Conservation (phyloP, 2,113 vertebrate species). For the Rattus rattus region DNA sequence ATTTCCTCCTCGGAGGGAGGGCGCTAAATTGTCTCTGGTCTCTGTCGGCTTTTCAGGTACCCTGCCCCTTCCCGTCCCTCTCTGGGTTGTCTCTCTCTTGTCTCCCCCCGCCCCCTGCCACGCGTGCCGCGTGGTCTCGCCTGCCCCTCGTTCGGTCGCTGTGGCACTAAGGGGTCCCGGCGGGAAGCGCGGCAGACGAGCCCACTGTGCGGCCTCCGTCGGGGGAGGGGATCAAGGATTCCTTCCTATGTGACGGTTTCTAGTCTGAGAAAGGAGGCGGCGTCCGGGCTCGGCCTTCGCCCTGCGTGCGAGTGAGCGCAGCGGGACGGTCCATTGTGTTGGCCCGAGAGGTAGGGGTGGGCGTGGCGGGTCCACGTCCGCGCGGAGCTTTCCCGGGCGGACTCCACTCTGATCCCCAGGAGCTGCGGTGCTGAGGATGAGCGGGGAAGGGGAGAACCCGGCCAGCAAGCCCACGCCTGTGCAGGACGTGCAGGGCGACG, state of each 20-base stretch:
- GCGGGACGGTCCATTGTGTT: conserved; percentile 60
- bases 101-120: neutral
- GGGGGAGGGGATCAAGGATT: neutral
- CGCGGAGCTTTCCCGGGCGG: neutral
- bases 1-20: neutral
- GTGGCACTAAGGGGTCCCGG: neutral
- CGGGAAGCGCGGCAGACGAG: conserved; percentile 18
- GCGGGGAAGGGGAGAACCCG: conserved; percentile 88
- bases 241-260: conserved; percentile 15
- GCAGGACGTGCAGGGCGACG: conserved; percentile 91
- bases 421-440: conserved; percentile 84
- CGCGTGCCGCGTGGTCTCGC: conserved; percentile 3
- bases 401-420: neutral
- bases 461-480: conserved; percentile 91
- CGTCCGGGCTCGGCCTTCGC: neutral
- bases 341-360: neutral
- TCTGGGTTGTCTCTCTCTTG: conserved; percentile 13
- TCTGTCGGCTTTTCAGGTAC: neutral
- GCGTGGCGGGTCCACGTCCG: conserved; percentile 47
- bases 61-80: neutral
- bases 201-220: neutral
- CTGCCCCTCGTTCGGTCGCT: neutral
- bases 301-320: neutral
- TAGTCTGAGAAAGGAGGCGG: neutral
- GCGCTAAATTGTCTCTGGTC: neutral